phyloP scores from a whole-genome alignment of 1,140 invertebrate genomes.

The Trichonephila clavipes region DNA sequence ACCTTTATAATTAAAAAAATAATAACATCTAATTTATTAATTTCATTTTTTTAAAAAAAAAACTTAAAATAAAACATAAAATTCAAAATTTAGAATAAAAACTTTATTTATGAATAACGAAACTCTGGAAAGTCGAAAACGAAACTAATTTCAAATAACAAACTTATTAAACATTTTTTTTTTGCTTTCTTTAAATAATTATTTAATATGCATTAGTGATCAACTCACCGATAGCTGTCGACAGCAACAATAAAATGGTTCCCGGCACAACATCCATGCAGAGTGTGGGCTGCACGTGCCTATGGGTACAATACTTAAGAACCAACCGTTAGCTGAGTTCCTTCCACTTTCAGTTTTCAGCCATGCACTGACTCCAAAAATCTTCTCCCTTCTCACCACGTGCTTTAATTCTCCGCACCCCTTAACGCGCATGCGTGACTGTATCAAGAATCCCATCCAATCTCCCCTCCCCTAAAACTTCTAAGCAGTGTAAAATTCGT shows the following conservation, averaged over 20 bases:
- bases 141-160: background rate
- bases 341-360: constrained; percentile 46
- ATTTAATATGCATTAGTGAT: background rate
- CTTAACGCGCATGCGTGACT: constrained; percentile 31
- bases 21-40: background rate
- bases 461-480: background rate
- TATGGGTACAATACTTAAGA: background rate
- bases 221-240: constrained; percentile 39
- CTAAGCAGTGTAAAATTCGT: constrained; percentile 23
- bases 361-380: constrained; percentile 53
- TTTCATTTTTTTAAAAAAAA: too few species aligned
- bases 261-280: constrained; percentile 68
- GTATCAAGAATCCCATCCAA: background rate
- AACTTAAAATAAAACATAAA: background rate
- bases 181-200: background rate
- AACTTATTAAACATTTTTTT: background rate
- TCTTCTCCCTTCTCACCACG: constrained; percentile 50
- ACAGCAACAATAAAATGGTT: constrained; percentile 60
- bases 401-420: constrained; percentile 48
- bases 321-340: background rate
- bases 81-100: background rate
- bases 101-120: background rate
- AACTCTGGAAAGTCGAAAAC: background rate
- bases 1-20: background rate
- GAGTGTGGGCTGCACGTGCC: constrained; percentile 40